Conservation (phyloP, 2,888 invertebrate genomes). For the Nemapogon koenigi region DNA sequence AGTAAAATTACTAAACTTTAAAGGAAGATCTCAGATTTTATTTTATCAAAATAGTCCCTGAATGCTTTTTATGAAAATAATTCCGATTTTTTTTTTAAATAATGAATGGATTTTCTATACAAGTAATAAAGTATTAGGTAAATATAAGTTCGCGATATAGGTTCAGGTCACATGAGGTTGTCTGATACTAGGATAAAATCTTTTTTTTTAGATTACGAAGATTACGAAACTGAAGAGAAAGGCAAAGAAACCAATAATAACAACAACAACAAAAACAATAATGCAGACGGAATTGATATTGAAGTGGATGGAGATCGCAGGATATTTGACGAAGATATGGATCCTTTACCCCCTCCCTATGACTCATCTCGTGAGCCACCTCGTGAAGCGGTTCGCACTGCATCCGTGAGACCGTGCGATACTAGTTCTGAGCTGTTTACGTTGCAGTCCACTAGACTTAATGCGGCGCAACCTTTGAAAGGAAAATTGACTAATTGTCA, state of each 20-base stretch:
- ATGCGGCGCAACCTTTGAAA: slow-evolving; percentile 84
- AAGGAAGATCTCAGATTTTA: too few species aligned
- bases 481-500: slow-evolving; percentile 90
- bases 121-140: too few species aligned
- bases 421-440: slow-evolving; percentile 87
- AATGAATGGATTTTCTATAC: too few species aligned
- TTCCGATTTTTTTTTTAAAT: too few species aligned
- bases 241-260: slow-evolving; percentile 22
- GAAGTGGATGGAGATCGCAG: neutral
- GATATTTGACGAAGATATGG: neutral
- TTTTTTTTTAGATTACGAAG: slow-evolving; percentile 53
- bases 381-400: slow-evolving; percentile 57
- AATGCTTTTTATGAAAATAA: too few species aligned
- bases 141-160: too few species aligned
- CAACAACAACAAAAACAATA: neutral
- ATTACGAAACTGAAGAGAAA: slow-evolving; percentile 46
- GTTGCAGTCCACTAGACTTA: slow-evolving; percentile 80
- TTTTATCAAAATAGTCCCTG: too few species aligned
- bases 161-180: too few species aligned
- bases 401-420: slow-evolving; percentile 81
- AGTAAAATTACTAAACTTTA: too few species aligned
- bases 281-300: neutral
- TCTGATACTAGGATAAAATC: too few species aligned
- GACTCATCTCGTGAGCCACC: slow-evolving; percentile 46
- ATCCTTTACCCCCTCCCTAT: slow-evolving; percentile 27